Conservation (phyloP, 2,113 vertebrate genomes). For the Malurus alboscapulatus region DNA sequence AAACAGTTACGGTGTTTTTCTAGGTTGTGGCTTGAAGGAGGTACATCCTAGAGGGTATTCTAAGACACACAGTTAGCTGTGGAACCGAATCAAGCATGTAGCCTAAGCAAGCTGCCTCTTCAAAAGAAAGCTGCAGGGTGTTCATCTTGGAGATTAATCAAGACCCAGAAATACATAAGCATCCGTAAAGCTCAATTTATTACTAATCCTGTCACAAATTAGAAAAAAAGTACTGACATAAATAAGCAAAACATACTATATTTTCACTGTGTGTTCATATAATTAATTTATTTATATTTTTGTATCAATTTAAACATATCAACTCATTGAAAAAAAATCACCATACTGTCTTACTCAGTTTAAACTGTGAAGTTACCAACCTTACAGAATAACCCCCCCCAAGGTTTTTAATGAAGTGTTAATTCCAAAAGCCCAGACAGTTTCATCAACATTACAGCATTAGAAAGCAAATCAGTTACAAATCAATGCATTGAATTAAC, state of each 20-base stretch:
- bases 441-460: not conserved
- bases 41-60: not conserved
- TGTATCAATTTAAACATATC: not conserved
- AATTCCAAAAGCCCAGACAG: constrained; percentile 13
- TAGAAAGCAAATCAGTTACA: constrained; percentile 24
- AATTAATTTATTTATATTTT: not conserved
- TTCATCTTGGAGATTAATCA: constrained; percentile 66
- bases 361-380: constrained; percentile 1
- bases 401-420: constrained; percentile 19
- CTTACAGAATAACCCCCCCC: not conserved
- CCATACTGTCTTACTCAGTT: constrained; percentile 1
- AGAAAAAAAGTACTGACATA: not conserved
- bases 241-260: not conserved
- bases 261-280: not conserved
- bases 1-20: not conserved
- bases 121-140: constrained; percentile 56
- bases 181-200: constrained; percentile 31
- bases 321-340: not conserved
- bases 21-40: not conserved
- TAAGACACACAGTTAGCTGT: constrained; percentile 14
- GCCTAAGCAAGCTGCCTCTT: constrained; percentile 30
- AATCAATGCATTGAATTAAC: constrained; percentile 18
- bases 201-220: constrained; percentile 39
- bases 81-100: constrained; percentile 23
- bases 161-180: constrained; percentile 55